A percentile compares a stretch with the other conserved stretches of the same genome.
Conservation (phyloP, 2,113 vertebrate genomes). For the Drymodes brunneopygia region DNA sequence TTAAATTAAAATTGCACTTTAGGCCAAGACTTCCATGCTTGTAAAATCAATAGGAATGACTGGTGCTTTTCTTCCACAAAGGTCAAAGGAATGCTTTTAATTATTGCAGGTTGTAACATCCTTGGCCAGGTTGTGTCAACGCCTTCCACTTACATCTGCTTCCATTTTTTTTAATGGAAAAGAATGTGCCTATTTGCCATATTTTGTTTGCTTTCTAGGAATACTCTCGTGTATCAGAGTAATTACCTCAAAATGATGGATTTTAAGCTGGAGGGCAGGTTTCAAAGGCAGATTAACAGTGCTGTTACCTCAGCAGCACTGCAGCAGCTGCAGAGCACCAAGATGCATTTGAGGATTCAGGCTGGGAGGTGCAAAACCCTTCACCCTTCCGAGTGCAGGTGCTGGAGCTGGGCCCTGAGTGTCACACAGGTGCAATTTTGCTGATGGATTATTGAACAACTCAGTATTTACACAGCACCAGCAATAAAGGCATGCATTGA, state of each 20-base stretch:
- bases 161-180: background rate
- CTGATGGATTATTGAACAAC: background rate
- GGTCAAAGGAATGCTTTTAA: background rate
- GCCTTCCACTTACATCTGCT: background rate
- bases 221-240: background rate
- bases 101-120: background rate
- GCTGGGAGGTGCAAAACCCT: background rate
- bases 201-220: background rate
- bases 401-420: background rate
- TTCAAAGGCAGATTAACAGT: background rate
- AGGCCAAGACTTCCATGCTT: background rate
- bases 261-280: background rate
- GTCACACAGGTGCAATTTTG: background rate
- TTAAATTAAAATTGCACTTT: background rate
- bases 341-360: background rate
- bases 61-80: background rate
- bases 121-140: background rate
- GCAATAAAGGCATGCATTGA: accelerated
- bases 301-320: background rate
- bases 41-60: background rate
- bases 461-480: background rate
- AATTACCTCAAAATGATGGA: background rate
- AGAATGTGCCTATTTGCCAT: background rate
- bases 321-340: background rate
- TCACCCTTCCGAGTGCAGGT: background rate